These are phyloP conservation scores for Sminthurides aquaticus DNA, from an alignment of 2,888 invertebrate genomes.

Conservation along the genomic window DNA sequence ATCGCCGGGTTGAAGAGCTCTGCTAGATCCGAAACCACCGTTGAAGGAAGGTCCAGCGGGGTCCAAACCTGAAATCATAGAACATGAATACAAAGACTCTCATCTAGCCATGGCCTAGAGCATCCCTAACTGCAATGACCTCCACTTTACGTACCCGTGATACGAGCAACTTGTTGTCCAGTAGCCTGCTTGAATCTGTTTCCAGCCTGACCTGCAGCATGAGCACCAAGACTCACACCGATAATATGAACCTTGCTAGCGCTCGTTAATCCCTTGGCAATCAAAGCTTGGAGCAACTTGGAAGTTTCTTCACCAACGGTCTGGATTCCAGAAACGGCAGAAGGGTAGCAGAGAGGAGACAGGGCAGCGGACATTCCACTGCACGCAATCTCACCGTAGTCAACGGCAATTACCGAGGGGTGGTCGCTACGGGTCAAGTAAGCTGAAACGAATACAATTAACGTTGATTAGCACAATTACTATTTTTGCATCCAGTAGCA, in stretches of 20 bases:
- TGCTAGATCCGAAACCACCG: background rate
- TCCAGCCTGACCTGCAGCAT: constrained; percentile 25
- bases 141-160: constrained; percentile 29
- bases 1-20: background rate
- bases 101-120: no score
- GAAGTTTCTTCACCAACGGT: background rate
- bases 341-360: constrained; percentile 13
- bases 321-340: background rate
- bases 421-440: background rate
- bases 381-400: constrained; percentile 6
- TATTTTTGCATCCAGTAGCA: no score
- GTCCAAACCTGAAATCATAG: constrained; percentile 18
- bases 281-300: background rate
- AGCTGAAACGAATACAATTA: constrained; percentile 1
- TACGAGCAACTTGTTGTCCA: constrained; percentile 14
- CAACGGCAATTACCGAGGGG: constrained; percentile 14
- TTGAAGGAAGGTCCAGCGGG: constrained; percentile 16
- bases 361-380: background rate
- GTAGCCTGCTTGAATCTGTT: constrained; percentile 11
- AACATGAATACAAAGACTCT: no score
- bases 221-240: constrained; percentile 28
- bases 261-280: constrained; percentile 3
- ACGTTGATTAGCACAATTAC: background rate
- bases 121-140: no score
- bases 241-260: constrained; percentile 21